Conservation (phyloP, 2,797 vertebrate species). For the Cryptoblepharus egeriae region DNA sequence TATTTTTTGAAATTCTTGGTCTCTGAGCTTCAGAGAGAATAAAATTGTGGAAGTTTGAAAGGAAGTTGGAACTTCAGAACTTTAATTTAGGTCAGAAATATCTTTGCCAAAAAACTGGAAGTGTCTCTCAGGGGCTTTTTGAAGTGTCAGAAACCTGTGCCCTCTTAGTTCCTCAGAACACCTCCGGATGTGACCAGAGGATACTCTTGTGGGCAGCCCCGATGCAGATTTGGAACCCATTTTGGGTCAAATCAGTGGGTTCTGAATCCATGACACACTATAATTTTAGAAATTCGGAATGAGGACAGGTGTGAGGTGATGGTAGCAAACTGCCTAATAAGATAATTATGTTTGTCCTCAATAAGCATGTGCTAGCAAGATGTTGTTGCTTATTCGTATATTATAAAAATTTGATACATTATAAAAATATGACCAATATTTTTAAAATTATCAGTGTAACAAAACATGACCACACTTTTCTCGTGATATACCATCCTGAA, state of each 20-base stretch:
- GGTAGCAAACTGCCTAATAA: not conserved
- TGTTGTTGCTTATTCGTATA: not conserved
- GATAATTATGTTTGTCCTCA: not conserved
- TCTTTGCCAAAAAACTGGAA: slow-evolving; percentile 4
- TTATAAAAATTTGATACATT: no score
- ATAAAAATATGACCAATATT: no score
- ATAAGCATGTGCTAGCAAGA: not conserved
- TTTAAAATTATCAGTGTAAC: not conserved
- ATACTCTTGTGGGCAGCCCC: no score
- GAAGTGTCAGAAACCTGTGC: no score
- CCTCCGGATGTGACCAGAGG: no score
- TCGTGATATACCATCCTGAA: not conserved
- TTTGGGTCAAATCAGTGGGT: no score
- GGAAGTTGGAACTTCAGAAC: slow-evolving; percentile 40
- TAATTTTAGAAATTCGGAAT: not conserved
- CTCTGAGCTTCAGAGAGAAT: slow-evolving; percentile 23
- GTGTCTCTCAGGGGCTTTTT: no score
- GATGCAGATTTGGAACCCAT: no score
- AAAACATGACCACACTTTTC: not conserved
- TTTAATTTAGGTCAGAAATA: slow-evolving; percentile 46
- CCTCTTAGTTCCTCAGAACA: no score
- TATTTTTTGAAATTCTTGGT: slow-evolving; percentile 39
- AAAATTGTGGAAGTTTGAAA: slow-evolving; percentile 51
- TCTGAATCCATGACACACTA: no score
- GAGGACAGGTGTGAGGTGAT: not conserved